phyloP scores from a whole-genome alignment of 2,888 invertebrate genomes.

The Aleiodes leptofemur region DNA sequence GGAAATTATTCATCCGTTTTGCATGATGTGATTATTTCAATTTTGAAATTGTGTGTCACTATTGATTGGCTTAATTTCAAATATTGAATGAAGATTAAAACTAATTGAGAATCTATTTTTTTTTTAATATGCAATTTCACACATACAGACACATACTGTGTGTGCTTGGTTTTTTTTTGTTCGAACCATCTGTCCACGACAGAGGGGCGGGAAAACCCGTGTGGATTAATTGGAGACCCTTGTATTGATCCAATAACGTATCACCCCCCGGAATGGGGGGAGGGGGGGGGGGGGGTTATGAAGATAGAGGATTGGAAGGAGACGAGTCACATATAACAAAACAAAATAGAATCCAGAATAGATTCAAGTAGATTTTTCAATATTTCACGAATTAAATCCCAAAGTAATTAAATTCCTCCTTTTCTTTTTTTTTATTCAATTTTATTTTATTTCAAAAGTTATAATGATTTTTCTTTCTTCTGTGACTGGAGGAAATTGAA shows the following conservation, averaged over 20 bases:
- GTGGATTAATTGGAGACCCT: constrained; percentile 70
- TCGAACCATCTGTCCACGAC: constrained; percentile 65
- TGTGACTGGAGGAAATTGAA: constrained; percentile 35
- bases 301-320: constrained; percentile 44
- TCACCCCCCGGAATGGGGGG: constrained; percentile 26
- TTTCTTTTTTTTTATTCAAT: background rate
- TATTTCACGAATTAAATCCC: background rate
- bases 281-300: constrained; percentile 42
- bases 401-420: background rate
- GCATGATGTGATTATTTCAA: no score
- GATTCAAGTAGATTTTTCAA: constrained; percentile 13
- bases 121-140: no score
- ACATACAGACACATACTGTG: no score
- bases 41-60: no score
- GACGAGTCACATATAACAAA: constrained; percentile 22
- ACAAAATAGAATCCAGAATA: constrained; percentile 3
- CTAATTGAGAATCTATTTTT: no score
- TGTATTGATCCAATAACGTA: constrained; percentile 70
- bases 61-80: no score
- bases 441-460: background rate
- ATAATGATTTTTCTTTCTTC: constrained; percentile 16
- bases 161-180: constrained; percentile 56
- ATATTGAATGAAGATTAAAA: no score
- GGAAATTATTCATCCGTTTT: background rate
- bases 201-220: constrained; percentile 61